These are phyloP conservation scores for Bovichtus diacanthus DNA, from an alignment of 2,797 vertebrate genomes.

Conservation along the genomic window DNA sequence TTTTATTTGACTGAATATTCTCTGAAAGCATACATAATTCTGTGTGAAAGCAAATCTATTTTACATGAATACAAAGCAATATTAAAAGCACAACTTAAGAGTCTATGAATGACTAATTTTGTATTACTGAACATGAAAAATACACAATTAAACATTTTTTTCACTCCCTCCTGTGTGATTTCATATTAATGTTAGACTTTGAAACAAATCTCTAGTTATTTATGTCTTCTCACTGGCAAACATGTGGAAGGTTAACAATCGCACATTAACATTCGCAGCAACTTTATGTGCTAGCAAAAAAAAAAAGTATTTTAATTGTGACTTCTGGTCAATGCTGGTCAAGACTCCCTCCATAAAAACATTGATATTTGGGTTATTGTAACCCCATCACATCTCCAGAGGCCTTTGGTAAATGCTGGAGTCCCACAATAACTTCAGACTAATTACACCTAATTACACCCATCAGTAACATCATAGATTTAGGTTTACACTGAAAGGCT, in stretches of 20 bases:
- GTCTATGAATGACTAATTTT: conserved; percentile 74
- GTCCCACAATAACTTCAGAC: not conserved
- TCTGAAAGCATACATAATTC: conserved; percentile 78
- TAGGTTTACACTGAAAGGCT: not conserved
- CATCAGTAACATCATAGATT: not conserved
- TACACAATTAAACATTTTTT: conserved; percentile 44
- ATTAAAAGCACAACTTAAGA: conserved; percentile 78
- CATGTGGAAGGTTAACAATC: not conserved
- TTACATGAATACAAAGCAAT: conserved; percentile 79
- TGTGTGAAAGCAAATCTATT: conserved; percentile 74
- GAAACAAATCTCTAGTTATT: conserved; percentile 8
- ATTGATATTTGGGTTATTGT: not conserved
- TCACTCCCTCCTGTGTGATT: conserved; percentile 30
- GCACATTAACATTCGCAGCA: not conserved
- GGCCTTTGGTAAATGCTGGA: not conserved
- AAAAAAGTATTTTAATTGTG: not conserved
- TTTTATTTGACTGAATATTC: conserved; percentile 79
- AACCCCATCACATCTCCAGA: not conserved
- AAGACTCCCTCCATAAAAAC: not conserved
- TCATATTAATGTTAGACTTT: conserved; percentile 4
- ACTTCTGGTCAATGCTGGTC: not conserved
- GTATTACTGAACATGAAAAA: conserved; percentile 63
- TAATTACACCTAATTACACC: conserved; percentile 2
- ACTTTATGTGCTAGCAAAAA: not conserved
- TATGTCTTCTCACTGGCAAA: not conserved